Conservation (phyloP, 2,888 invertebrate species). For the Neoaliturus tenellus region DNA sequence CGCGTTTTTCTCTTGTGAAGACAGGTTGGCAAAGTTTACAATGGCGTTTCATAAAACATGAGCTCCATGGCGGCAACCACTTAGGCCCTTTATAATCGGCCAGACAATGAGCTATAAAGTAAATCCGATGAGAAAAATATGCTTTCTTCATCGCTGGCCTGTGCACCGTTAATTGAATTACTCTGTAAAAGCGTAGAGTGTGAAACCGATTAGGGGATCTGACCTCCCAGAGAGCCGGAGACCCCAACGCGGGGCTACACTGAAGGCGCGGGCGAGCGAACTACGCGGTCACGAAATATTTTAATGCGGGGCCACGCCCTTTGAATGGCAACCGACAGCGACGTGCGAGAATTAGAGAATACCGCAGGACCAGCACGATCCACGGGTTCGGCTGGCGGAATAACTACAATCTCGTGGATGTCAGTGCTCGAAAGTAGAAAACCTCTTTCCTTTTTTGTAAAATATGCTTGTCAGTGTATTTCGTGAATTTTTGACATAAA, state of each 20-base stretch:
- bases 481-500: too few relatives aligned
- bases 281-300: conserved; percentile 10
- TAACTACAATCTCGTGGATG: too few relatives aligned
- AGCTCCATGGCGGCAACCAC: background rate
- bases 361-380: background rate
- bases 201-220: conserved; percentile 17
- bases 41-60: conserved; percentile 9
- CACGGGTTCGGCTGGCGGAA: too few relatives aligned
- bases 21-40: background rate
- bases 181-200: background rate
- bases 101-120: background rate
- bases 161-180: background rate
- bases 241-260: background rate
- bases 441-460: too few relatives aligned
- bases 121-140: background rate
- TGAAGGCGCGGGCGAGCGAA: background rate
- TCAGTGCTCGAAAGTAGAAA: too few relatives aligned
- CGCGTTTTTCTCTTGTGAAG: background rate
- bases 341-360: background rate
- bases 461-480: too few relatives aligned
- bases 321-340: background rate
- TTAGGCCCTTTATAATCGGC: background rate
- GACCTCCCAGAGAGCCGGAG: background rate
- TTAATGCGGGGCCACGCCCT: conserved; percentile 13
- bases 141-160: background rate